These are phyloP conservation scores for Procapra przewalskii DNA, from an alignment of 2,113 vertebrate genomes.

Conservation along the genomic window DNA sequence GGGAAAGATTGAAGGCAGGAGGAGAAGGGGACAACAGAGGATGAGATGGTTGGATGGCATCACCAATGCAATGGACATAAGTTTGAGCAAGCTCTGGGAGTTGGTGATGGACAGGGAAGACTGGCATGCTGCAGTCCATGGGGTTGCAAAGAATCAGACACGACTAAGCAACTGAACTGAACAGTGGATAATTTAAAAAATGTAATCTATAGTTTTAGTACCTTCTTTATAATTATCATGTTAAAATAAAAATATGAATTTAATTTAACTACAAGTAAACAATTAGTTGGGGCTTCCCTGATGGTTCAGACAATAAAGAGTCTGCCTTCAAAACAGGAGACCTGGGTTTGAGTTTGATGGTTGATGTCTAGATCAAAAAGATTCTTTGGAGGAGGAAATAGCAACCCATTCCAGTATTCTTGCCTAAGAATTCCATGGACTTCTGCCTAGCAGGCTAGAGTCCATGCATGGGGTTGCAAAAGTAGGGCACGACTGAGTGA, in stretches of 20 bases:
- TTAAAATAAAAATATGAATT: neutral
- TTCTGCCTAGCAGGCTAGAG: neutral
- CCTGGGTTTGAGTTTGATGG: neutral
- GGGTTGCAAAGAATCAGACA: neutral
- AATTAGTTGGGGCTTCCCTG: neutral
- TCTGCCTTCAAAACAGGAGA: neutral
- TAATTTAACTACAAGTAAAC: neutral
- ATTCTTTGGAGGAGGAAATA: neutral
- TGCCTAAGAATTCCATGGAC: neutral
- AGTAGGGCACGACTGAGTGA: neutral
- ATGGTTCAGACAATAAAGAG: neutral
- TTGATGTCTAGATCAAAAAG: neutral
- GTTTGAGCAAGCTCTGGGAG: neutral
- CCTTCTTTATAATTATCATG: neutral
- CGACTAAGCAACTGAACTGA: neutral
- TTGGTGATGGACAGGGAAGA: neutral
- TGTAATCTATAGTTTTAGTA: neutral
- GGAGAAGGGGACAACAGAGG: neutral
- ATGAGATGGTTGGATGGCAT: neutral
- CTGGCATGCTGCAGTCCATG: neutral
- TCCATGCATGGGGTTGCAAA: neutral
- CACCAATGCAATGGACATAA: neutral
- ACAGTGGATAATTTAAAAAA: neutral
- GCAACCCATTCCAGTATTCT: neutral
- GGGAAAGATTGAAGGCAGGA: neutral